A percentile compares a stretch with the other conserved stretches of the same genome.
Conservation (phyloP, 1,140 invertebrate species). For the Drosophila neocordata region DNA sequence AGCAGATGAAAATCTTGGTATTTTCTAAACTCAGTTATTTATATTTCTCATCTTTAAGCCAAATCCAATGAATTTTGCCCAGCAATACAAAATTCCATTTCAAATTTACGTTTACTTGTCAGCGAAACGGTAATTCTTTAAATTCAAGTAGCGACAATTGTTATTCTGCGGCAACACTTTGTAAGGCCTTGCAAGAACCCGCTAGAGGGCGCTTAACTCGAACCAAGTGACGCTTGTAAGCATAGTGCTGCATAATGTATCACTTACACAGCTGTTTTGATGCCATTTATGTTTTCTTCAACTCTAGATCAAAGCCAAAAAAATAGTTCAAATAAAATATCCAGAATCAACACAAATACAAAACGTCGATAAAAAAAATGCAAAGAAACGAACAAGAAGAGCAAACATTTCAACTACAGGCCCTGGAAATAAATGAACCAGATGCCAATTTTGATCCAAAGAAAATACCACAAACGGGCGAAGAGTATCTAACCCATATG, state of each 20-base stretch:
- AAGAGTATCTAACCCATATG: constrained; percentile 78
- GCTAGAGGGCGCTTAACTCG: not conserved
- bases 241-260: not conserved
- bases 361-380: constrained; percentile 25
- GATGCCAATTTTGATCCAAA: constrained; percentile 69
- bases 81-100: no score
- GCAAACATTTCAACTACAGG: constrained; percentile 72
- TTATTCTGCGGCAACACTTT: not conserved
- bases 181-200: not conserved
- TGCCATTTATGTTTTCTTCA: not conserved
- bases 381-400: constrained; percentile 36
- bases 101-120: no score
- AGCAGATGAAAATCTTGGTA: no score
- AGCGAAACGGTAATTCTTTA: not conserved
- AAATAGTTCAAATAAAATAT: no score
- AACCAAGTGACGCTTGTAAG: no score
- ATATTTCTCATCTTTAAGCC: no score
- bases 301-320: no score
- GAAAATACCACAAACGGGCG: constrained; percentile 61
- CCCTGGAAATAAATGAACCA: constrained; percentile 68
- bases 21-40: no score
- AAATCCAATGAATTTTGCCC: no score
- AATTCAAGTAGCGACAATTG: not conserved
- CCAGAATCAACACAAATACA: not conserved
- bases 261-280: not conserved